Base-by-base conservation (phyloP, 92 coral and sea anemone species). In the Phenganax marumi region DNA sequence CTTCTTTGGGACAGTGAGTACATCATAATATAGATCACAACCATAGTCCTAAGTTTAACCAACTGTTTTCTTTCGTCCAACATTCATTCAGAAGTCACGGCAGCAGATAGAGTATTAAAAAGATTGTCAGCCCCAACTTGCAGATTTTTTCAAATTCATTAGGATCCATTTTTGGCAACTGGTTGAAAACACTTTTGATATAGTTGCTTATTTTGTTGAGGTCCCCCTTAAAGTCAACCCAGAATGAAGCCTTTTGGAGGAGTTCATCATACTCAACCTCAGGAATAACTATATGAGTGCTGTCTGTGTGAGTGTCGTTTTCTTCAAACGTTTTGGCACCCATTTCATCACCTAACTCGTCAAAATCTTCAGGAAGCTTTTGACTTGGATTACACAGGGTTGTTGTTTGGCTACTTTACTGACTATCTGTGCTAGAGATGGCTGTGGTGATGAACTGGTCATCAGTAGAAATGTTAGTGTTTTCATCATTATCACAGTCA, bases 21-120 rank as follows among this genome's bases (percentile, higher is more conserved):
- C 50, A 70, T 70, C 51, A 48, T 70, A 1, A 70, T 70, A 19
- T 70, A 70, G 23, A 70, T 48, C 51, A 70, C 75, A 6, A 70
- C 75, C 75, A 70, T 70, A 4, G 75, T 9, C 2, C 53, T 0
- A 43, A 70, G 53, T 48, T 70, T 70, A 1, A 50, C 23, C 0
- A 70, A 50, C 2, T 33, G 0, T 19, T 70, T 70, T 12, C 75
- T 70, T 70, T 48, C 75, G 1, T 10, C 53, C 3, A 50, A 70
- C 51, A 70, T 70, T 70, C 75, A 3, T 70, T 23, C 12, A 33
- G 51, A 33, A 9, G 51, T 70, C 75, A 70, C 23, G 2, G 8
- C 0, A 70, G 3, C 51, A 33, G 1, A 70, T 50, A 70, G 1
- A 1, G 3, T 8, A 0, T 70, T 70, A 2, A 33, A 70, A 0